A percentile compares a stretch with the other conserved stretches of the same genome.
These are phyloP conservation scores for Scelioninae gen. 1 DNA, from an alignment of 2,888 invertebrate genomes.

Conservation along the genomic window DNA sequence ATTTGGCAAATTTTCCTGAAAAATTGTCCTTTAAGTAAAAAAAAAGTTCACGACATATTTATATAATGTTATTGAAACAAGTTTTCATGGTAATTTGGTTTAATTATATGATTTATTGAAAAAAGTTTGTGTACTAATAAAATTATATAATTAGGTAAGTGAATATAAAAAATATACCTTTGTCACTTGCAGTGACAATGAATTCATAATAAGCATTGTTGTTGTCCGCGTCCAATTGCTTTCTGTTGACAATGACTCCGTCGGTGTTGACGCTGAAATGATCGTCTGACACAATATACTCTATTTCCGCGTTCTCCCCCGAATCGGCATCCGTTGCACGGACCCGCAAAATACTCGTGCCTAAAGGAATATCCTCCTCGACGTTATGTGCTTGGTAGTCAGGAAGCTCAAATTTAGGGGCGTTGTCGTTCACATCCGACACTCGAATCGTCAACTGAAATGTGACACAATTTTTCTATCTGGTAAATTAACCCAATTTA, in stretches of 20 bases:
- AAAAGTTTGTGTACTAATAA: too few species aligned
- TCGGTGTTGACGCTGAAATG: slow-evolving; percentile 97
- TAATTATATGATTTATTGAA: too few species aligned
- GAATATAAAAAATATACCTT: too few species aligned
- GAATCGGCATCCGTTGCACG: slow-evolving; percentile 98
- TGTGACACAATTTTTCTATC: neutral
- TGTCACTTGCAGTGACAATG: slow-evolving; percentile 96
- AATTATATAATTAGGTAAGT: too few species aligned
- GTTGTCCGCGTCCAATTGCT: slow-evolving; percentile 97
- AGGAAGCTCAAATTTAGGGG: slow-evolving; percentile 97
- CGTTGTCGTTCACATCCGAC: slow-evolving; percentile 98
- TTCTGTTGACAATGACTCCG: slow-evolving; percentile 96
- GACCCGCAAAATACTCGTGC: slow-evolving; percentile 96
- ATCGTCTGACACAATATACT: slow-evolving; percentile 95
- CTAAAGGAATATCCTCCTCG: slow-evolving; percentile 96
- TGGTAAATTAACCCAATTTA: too few species aligned
- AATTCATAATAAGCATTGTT: slow-evolving; percentile 98
- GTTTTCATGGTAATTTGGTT: too few species aligned
- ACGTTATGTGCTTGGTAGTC: slow-evolving; percentile 98
- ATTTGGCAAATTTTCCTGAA: too few species aligned
- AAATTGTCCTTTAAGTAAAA: too few species aligned
- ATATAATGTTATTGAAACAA: too few species aligned
- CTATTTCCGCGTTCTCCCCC: slow-evolving; percentile 97
- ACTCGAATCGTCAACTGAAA: slow-evolving; percentile 94
- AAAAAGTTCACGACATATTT: too few species aligned